Evolutionary conservation across 2,888 invertebrate genomes (phyloP), one percentile per base, ranked within the genome.

Genomic region (Patella ulyssiponensis): DNA sequence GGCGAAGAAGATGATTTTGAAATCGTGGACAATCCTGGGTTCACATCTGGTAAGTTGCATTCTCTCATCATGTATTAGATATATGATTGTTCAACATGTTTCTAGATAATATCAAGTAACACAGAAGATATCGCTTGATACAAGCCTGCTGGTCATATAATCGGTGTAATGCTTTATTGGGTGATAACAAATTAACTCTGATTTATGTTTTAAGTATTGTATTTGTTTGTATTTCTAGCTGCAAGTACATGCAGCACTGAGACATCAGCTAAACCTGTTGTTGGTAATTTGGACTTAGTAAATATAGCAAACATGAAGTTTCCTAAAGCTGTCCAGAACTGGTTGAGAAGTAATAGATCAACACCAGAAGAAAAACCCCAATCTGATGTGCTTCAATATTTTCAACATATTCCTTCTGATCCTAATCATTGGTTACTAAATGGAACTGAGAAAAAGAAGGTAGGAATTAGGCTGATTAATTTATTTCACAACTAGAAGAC

Each of bases 1-100:
- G 81, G 85, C 64, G 90, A 90, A 58, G 88, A 88, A 52, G 87
- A 87, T 76, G 88, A 87, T 54, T 89, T 87, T 85, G 89, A 89
- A 76, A 87, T 89, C 77, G 82, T 88, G 14, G 88, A 87, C 27
- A 83, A 85, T 72, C 81, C 79, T 27, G 81, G 76, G 15, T 73
- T 75, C 78, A 71, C 27, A 27, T 12, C 44, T 27, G 51, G 71
- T 33, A 33, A 71, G n/a, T 9, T 20, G 7, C 20, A n/a, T 64
- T 64, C 64, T 64, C 64, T 9, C 14, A 64, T 44, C 9, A 44
- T 44, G 7, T 44, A 33, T 33, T 2, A 2, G 44, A 44, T 44
- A 44, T 44, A 7, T 9, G 44, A 1, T 44, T 44, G 44, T 44
- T 44, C 1, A 44, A 7, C 44, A 44, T 33, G 44, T 44, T 44